phyloP scores from a whole-genome alignment of 2,888 invertebrate genomes.

The Dicranocentrus wangi region DNA sequence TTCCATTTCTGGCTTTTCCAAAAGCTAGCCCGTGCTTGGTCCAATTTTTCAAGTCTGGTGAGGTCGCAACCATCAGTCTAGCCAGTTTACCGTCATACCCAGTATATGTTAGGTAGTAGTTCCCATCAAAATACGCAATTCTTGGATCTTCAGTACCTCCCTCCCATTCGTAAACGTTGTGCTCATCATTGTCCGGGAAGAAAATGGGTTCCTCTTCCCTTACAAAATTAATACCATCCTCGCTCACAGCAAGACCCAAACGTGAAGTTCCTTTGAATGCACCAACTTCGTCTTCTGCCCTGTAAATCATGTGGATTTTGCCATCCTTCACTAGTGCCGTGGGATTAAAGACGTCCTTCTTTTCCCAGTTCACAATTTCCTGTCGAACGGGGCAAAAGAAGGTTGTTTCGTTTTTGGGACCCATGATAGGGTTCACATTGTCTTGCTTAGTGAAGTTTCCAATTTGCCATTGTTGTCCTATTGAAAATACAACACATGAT shows the following conservation, averaged over 20 bases:
- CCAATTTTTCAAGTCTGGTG: conserved; percentile 61
- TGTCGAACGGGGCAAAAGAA: conserved; percentile 68
- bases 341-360: conserved; percentile 71
- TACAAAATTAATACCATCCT: conserved; percentile 65
- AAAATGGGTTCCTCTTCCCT: conserved; percentile 63
- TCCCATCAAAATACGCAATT: conserved; percentile 51
- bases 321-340: conserved; percentile 66
- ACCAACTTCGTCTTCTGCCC: conserved; percentile 70
- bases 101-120: conserved; percentile 68
- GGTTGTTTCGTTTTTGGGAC: conserved; percentile 53
- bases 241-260: conserved; percentile 68
- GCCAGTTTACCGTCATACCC: conserved; percentile 66
- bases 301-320: conserved; percentile 66
- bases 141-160: conserved; percentile 70
- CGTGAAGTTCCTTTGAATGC: conserved; percentile 68
- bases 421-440: conserved; percentile 66
- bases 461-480: conserved; percentile 55
- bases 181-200: conserved; percentile 64
- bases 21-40: conserved; percentile 67
- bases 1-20: conserved; percentile 44
- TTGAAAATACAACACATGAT: no score
- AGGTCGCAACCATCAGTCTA: conserved; percentile 66
- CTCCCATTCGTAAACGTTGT: conserved; percentile 67
- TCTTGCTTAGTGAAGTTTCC: conserved; percentile 68
- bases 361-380: conserved; percentile 66